Evolutionary conservation across 1,140 invertebrate species (phyloP).

Genomic region (Notospermus geniculatus): DNA sequence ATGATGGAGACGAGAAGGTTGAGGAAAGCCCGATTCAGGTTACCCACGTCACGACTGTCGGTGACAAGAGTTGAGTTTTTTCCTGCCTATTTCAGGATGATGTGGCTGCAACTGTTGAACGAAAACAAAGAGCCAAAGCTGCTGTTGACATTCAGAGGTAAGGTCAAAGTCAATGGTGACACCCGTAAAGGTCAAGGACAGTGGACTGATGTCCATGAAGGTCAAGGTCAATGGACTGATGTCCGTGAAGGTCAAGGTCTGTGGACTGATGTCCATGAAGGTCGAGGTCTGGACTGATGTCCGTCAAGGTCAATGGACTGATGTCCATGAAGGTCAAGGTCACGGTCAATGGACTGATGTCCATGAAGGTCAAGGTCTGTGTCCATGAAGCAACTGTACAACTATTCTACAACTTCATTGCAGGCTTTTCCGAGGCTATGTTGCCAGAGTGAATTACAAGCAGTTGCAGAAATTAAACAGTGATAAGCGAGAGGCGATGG

Average conservation of each 20-base stretch:
- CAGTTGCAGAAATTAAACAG: slow-evolving; percentile 36
- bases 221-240: too few species aligned
- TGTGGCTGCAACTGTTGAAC: slow-evolving; percentile 27
- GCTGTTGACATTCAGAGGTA: slow-evolving; percentile 51
- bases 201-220: too few species aligned
- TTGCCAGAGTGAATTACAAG: slow-evolving; percentile 41
- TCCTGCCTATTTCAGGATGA: slow-evolving; percentile 41
- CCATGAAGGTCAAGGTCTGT: too few species aligned
- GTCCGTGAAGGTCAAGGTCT: neutral
- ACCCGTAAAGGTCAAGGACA: too few species aligned
- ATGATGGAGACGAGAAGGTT: too few species aligned
- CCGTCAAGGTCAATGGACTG: neutral
- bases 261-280: neutral
- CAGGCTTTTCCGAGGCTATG: slow-evolving; percentile 50
- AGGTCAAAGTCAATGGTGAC: neutral
- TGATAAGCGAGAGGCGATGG: slow-evolving; percentile 21
- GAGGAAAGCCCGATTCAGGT: too few species aligned
- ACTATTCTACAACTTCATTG: too few species aligned
- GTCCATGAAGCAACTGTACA: neutral
- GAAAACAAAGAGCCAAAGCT: slow-evolving; percentile 40
- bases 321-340: slow-evolving; percentile 11
- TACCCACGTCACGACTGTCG: too few species aligned
- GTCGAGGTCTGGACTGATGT: neutral
- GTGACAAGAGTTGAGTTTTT: slow-evolving; percentile 10
- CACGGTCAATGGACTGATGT: too few species aligned